Evolutionary conservation across 23 tunicate species (phyloP).

Genomic region (Halocynthia aurantium): DNA sequence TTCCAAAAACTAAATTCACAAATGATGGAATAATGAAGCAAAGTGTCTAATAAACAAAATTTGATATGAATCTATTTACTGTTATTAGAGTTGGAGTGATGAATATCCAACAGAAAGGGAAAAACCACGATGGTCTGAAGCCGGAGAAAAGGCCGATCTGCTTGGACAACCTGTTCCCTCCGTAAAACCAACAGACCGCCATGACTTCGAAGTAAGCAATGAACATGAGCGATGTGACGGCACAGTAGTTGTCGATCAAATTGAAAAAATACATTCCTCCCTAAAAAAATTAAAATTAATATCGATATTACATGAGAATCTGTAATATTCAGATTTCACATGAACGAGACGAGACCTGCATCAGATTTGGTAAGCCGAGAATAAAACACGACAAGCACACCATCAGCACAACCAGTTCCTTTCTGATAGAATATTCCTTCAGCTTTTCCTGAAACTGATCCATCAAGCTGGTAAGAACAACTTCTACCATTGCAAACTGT

Average conservation of each 20-base stretch:
- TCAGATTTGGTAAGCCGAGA: conserved; percentile 64
- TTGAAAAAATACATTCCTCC: conserved; percentile 92
- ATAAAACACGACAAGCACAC: conserved; percentile 68
- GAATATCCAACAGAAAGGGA: conserved; percentile 58
- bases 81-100: conserved; percentile 54
- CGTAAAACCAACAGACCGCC: conserved; percentile 67
- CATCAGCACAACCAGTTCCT: conserved; percentile 33
- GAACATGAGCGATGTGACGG: conserved; percentile 63
- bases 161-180: conserved; percentile 38
- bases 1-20: no score
- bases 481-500: conserved; percentile 83
- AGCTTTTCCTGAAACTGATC: conserved; percentile 34
- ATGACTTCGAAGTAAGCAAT: conserved; percentile 79
- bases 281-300: conserved; percentile 27
- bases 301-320: not conserved
- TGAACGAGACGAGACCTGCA: conserved; percentile 23
- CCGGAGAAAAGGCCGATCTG: conserved; percentile 46
- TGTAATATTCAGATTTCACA: no score
- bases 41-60: no score
- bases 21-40: no score
- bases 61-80: conserved; percentile 10
- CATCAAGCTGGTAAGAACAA: conserved; percentile 60
- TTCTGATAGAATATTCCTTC: conserved; percentile 18
- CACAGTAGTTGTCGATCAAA: conserved; percentile 73
- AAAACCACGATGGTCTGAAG: conserved; percentile 20